These are phyloP conservation scores for Drosophila neocordata DNA, from an alignment of 1,140 invertebrate genomes.

Conservation along the genomic window DNA sequence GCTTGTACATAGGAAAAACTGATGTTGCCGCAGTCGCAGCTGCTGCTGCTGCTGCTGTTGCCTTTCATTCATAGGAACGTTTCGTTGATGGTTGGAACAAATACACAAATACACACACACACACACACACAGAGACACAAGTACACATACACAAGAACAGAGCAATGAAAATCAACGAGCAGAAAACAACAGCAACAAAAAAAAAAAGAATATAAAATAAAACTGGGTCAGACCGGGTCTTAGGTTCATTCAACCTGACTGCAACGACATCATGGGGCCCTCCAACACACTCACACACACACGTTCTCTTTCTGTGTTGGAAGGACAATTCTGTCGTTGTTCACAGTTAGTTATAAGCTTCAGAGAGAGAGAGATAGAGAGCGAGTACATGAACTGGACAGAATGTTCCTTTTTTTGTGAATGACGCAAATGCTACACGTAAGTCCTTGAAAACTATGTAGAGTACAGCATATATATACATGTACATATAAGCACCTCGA, in stretches of 20 bases:
- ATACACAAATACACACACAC: no score
- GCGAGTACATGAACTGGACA: not conserved
- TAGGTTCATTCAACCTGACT: constrained; percentile 62
- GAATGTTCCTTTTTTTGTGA: constrained; percentile 41
- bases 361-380: not conserved
- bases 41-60: constrained; percentile 14
- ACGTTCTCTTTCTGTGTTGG: constrained; percentile 14
- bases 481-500: no score
- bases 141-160: not conserved
- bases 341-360: constrained; percentile 42
- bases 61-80: constrained; percentile 1
- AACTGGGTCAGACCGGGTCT: constrained; percentile 60
- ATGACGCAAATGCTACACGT: constrained; percentile 57
- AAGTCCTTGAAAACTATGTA: constrained; percentile 32
- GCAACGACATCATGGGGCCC: constrained; percentile 17
- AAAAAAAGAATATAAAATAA: constrained; percentile 17
- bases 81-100: constrained; percentile 1
- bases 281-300: not conserved
- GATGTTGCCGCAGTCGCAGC: constrained; percentile 38
- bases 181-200: not conserved
- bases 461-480: constrained; percentile 8
- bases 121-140: no score
- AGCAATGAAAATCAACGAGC: no score
- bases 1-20: constrained; percentile 62
- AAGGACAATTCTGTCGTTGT: constrained; percentile 71